phyloP scores from a whole-genome alignment of 37 sponge, comb jelly and placozoan genomes.

The Diacarnus erythraeanus region DNA sequence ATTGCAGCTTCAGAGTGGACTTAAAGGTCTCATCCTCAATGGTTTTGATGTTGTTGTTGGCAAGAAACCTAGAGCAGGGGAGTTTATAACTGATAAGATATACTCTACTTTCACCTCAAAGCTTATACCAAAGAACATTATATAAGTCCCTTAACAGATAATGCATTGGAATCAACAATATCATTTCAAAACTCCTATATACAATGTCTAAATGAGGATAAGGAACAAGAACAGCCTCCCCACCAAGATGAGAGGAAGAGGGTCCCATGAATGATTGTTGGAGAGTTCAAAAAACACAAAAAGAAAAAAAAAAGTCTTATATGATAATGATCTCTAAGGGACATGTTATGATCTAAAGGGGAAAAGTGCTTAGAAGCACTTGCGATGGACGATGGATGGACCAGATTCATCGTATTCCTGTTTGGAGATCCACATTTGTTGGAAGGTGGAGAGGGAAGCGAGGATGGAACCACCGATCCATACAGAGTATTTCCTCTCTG shows the following conservation, averaged over 20 bases:
- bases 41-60: conserved; percentile 9
- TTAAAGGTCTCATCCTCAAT: conserved; percentile 24
- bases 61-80: conserved; percentile 14
- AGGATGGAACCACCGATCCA: conserved; percentile 99
- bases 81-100: too few relatives aligned
- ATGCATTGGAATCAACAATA: too few relatives aligned
- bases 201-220: too few relatives aligned
- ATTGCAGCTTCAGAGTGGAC: conserved; percentile 3
- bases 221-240: neutral
- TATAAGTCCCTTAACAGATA: neutral
- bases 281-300: conserved; percentile 20
- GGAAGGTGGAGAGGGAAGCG: conserved; percentile 99
- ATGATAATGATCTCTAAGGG: neutral
- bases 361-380: conserved; percentile 91
- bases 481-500: conserved; percentile 99
- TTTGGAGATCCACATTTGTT: conserved; percentile 99
- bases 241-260: neutral
- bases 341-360: neutral
- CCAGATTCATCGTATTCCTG: conserved; percentile 99
- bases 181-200: too few relatives aligned
- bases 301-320: conserved; percentile 12
- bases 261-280: conserved; percentile 10
- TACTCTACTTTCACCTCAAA: too few relatives aligned
- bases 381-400: conserved; percentile 99
- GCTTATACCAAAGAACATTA: neutral